phyloP scores from a whole-genome alignment of 2,797 vertebrate species.

The Diceros bicornis region DNA sequence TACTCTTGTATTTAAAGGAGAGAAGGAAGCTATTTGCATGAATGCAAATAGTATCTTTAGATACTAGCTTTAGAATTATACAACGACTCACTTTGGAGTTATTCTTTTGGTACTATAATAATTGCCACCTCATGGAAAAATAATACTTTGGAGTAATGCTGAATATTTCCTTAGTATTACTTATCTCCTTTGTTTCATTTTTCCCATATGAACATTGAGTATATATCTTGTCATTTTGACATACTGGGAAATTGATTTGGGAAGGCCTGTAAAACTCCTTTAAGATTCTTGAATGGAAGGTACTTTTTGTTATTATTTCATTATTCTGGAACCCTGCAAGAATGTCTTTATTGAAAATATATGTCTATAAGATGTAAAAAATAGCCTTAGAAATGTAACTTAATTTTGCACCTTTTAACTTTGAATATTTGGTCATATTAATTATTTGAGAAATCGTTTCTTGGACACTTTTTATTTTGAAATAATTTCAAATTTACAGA shows the following conservation, averaged over 20 bases:
- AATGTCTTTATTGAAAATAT: neutral
- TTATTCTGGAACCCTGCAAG: neutral
- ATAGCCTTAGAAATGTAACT: neutral
- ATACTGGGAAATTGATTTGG: neutral
- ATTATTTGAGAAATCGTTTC: neutral
- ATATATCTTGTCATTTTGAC: constrained; percentile 9
- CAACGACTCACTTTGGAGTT: neutral
- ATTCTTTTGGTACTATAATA: neutral
- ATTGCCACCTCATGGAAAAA: neutral
- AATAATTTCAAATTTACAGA: neutral
- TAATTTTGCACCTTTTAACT: constrained; percentile 16
- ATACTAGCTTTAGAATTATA: too few relatives aligned
- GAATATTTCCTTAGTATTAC: neutral
- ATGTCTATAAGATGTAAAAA: neutral
- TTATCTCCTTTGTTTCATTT: neutral
- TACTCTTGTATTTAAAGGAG: neutral
- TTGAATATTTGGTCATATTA: constrained; percentile 33
- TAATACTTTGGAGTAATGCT: neutral
- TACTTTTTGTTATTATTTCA: neutral
- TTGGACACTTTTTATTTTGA: constrained; percentile 1
- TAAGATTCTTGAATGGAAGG: neutral
- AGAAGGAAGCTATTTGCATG: neutral
- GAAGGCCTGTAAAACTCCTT: neutral
- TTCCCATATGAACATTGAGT: neutral
- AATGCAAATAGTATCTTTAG: neutral